Evolutionary conservation across 2,888 invertebrate species (phyloP).

Genomic region (Drosophila affinis): DNA sequence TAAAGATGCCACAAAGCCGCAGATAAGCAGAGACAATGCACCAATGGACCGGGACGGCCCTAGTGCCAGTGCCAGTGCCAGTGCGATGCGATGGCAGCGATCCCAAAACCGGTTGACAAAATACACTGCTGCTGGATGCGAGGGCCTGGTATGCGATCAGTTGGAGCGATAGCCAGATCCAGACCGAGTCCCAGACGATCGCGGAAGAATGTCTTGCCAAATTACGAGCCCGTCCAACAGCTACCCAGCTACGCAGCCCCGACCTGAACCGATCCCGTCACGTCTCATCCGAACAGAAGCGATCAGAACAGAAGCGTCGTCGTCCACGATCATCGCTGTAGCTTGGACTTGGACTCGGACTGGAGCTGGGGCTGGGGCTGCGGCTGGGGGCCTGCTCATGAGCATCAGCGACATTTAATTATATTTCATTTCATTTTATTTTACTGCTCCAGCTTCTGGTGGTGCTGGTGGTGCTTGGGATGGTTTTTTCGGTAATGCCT

Average conservation of each 20-base stretch:
- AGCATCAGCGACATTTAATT: conserved; percentile 73
- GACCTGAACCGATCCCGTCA: background rate
- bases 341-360: background rate
- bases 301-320: conserved; percentile 6
- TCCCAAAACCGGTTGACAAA: conserved; percentile 71
- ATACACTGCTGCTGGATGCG: conserved; percentile 39
- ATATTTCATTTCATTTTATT: conserved; percentile 78
- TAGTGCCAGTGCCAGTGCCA: background rate
- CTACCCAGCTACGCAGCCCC: conserved; percentile 42
- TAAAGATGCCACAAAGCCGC: conserved; percentile 79
- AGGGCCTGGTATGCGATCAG: conserved; percentile 65
- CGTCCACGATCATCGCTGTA: background rate
- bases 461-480: conserved; percentile 7
- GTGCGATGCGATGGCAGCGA: background rate
- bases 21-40: conserved; percentile 66
- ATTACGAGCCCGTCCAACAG: conserved; percentile 70
- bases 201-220: conserved; percentile 66
- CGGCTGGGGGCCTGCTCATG: background rate
- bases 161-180: conserved; percentile 62
- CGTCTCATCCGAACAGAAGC: background rate
- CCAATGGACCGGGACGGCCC: conserved; percentile 24
- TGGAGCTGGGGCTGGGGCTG: background rate
- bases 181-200: conserved; percentile 30
- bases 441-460: conserved; percentile 51
- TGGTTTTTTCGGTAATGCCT: conserved; percentile 69